These are phyloP conservation scores for Eudemis profundana DNA, from an alignment of 2,888 invertebrate genomes.

Conservation along the genomic window DNA sequence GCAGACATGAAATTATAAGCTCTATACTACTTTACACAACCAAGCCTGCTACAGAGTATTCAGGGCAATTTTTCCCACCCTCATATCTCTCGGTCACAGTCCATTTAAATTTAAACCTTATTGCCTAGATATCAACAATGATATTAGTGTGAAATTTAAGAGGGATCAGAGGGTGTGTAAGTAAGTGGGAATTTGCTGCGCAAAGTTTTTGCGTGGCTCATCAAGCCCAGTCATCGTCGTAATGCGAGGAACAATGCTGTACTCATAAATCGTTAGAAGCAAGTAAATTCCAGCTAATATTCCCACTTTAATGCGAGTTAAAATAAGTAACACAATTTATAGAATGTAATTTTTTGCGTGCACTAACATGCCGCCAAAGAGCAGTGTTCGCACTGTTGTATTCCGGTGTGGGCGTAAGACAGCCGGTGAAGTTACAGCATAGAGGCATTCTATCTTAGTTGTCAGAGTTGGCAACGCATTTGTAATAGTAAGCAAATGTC, in stretches of 20 bases:
- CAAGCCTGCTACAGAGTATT: not conserved
- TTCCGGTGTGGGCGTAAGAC: too few relatives aligned
- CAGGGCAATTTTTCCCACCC: not conserved
- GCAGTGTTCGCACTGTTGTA: too few relatives aligned
- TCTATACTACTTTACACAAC: not conserved
- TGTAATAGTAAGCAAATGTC: too few relatives aligned
- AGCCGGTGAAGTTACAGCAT: too few relatives aligned
- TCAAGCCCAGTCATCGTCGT: slow-evolving; percentile 14
- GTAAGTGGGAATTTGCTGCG: not conserved
- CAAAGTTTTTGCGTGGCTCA: slow-evolving; percentile 10
- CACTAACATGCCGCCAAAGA: too few relatives aligned
- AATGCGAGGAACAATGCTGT: slow-evolving; percentile 7
- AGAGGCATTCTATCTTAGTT: too few relatives aligned
- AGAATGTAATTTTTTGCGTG: too few relatives aligned
- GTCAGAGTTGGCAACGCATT: too few relatives aligned
- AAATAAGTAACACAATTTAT: too few relatives aligned
- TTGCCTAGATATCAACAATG: not conserved
- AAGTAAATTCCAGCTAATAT: slow-evolving; percentile 12
- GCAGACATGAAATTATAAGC: not conserved
- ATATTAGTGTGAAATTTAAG: not conserved
- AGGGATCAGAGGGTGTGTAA: not conserved
- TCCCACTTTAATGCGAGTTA: too few relatives aligned
- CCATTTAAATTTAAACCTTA: not conserved
- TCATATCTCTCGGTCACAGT: not conserved
- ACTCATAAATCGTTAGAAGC: slow-evolving; percentile 4